Percentiles rank a stretch among this genome's conserved stretches.
These are phyloP conservation scores for Ectropis crepuscularia DNA, from an alignment of 2,888 invertebrate genomes.

Conservation along the genomic window DNA sequence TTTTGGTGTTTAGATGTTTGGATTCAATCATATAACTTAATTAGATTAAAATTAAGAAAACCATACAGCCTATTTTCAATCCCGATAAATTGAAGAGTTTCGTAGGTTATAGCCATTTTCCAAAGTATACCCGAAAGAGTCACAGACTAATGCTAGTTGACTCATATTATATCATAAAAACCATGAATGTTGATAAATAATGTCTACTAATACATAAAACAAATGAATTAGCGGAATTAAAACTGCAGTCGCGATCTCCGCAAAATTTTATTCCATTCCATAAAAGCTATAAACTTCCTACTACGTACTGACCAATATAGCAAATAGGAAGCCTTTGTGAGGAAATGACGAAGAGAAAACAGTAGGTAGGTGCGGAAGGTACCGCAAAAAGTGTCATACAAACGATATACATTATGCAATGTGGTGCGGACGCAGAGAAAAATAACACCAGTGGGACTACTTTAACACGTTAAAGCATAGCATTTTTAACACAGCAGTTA, in stretches of 20 bases:
- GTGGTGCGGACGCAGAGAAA: conserved; percentile 2
- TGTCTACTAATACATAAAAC: no score
- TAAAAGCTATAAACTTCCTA: not conserved
- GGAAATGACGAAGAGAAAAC: conserved; percentile 30
- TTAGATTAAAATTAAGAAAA: no score
- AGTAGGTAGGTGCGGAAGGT: conserved; percentile 28
- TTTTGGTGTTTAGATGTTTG: no score
- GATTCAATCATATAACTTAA: no score
- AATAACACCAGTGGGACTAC: not conserved
- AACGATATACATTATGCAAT: conserved; percentile 34
- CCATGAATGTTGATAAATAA: no score
- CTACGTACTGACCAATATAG: conserved; percentile 4
- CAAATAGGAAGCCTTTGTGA: conserved; percentile 21
- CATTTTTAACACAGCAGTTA: no score
- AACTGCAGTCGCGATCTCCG: not conserved
- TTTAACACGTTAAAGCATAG: not conserved
- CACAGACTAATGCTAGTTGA: no score
- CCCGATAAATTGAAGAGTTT: no score
- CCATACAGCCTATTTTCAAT: no score
- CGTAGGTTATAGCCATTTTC: no score
- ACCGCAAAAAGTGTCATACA: conserved; percentile 28
- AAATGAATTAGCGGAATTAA: not conserved
- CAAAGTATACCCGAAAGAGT: no score
- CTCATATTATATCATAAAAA: no score
- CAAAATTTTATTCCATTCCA: not conserved